phyloP scores from a whole-genome alignment of 92 coral and sea anemone species.

The Palythoa caribaeorum region DNA sequence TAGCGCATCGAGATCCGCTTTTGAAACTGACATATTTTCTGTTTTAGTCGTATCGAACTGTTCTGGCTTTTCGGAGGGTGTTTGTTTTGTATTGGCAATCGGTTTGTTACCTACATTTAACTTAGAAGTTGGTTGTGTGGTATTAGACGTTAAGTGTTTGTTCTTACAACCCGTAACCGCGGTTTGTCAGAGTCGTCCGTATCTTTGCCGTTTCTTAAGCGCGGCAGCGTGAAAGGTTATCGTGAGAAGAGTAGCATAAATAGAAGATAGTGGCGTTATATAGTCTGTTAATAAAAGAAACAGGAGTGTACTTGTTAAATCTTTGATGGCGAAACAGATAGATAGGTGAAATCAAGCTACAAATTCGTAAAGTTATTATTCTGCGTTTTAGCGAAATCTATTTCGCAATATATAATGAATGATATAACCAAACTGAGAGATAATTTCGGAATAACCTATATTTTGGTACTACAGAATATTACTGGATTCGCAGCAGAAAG shows the following conservation, averaged over 20 bases:
- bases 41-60: slow-evolving; percentile 8
- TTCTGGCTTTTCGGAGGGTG: background rate
- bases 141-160: background rate
- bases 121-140: slow-evolving; percentile 1
- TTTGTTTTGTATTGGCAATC: background rate
- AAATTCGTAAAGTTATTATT: background rate
- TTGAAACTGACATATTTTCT: slow-evolving; percentile 9
- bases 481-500: slow-evolving; percentile 5
- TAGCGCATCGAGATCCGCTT: slow-evolving; percentile 3
- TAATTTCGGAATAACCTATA: slow-evolving; percentile 10
- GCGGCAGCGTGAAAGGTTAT: slow-evolving; percentile 8
- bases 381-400: slow-evolving; percentile 4
- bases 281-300: slow-evolving; percentile 4
- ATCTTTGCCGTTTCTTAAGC: slow-evolving; percentile 1
- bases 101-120: background rate
- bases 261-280: background rate
- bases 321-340: background rate
- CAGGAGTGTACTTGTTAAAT: background rate
- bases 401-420: background rate
- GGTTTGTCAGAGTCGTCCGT: slow-evolving; percentile 15
- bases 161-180: slow-evolving; percentile 10
- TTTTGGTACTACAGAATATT: slow-evolving; percentile 10
- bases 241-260: slow-evolving; percentile 2
- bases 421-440: slow-evolving; percentile 5
- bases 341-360: background rate